A percentile compares a stretch with the other conserved stretches of the same genome.
Evolutionary conservation across 2,888 invertebrate species (phyloP).

Genomic region (Resseliella maxima): DNA sequence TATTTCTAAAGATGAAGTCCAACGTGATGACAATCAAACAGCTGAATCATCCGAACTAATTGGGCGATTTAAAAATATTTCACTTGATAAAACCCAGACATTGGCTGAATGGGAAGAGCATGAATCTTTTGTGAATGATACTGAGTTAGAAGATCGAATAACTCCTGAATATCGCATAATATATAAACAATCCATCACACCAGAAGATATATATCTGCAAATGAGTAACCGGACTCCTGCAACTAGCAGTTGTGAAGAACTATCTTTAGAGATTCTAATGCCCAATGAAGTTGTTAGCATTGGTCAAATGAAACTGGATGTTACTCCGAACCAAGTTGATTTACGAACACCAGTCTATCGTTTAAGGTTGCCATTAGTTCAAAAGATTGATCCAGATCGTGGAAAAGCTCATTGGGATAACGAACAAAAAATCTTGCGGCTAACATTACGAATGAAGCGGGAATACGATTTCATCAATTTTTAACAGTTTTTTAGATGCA

Average conservation of each 20-base stretch:
- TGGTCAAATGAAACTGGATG: conserved; percentile 80
- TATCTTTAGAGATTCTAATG: conserved; percentile 81
- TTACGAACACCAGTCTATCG: conserved; percentile 75
- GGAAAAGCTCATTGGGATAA: conserved; percentile 85
- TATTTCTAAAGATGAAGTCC: neutral
- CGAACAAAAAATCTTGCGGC: conserved; percentile 73
- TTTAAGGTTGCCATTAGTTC: conserved; percentile 81
- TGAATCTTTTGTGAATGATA: conserved; percentile 71
- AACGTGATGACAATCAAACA: neutral
- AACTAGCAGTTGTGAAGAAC: conserved; percentile 87
- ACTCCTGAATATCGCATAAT: conserved; percentile 81
- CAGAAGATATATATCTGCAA: conserved; percentile 89
- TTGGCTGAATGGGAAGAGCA: conserved; percentile 66
- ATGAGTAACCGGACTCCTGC: conserved; percentile 83
- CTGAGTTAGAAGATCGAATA: conserved; percentile 72
- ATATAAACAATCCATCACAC: conserved; percentile 85
- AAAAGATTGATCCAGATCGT: conserved; percentile 82
- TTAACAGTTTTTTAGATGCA: conserved; percentile 66
- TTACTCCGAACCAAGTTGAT: conserved; percentile 73
- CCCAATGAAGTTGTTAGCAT: conserved; percentile 76
- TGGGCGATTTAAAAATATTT: neutral
- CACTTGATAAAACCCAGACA: conserved; percentile 58
- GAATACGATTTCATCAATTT: conserved; percentile 91
- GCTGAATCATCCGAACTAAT: no score
- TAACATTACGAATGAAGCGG: conserved; percentile 80